phyloP scores from a whole-genome alignment of 2,888 invertebrate genomes.

The Lissonota sp. region DNA sequence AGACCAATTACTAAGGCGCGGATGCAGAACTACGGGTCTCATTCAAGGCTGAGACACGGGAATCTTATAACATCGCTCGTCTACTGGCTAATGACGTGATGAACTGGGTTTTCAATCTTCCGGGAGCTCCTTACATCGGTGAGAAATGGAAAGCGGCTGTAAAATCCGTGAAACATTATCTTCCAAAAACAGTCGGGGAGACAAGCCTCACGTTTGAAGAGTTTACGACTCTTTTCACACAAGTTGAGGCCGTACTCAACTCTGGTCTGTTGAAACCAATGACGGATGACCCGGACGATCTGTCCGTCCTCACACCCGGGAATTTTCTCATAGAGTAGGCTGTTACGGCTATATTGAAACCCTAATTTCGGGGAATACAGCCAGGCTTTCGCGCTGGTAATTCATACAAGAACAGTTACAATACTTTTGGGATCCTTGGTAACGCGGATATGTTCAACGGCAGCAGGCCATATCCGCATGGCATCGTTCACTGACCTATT shows the following conservation, averaged over 20 bases:
- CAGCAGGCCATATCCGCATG: constrained; percentile 49
- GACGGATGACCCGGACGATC: too few species aligned
- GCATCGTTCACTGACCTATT: too few species aligned
- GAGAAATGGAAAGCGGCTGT: constrained; percentile 74
- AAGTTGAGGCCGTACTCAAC: constrained; percentile 71
- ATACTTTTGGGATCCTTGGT: constrained; percentile 55
- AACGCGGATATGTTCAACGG: constrained; percentile 17
- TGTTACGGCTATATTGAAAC: constrained; percentile 66
- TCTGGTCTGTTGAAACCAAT: constrained; percentile 70
- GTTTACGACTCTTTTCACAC: constrained; percentile 66
- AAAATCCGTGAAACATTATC: too few species aligned
- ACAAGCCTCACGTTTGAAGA: constrained; percentile 70
- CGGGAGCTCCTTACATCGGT: constrained; percentile 71
- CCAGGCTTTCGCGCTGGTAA: constrained; percentile 69
- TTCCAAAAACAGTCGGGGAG: too few species aligned
- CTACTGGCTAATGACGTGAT: constrained; percentile 56
- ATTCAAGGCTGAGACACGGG: too few species aligned
- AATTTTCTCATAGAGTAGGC: constrained; percentile 71
- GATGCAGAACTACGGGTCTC: too few species aligned
- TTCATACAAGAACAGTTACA: constrained; percentile 28
- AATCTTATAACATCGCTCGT: background rate
- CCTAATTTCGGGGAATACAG: constrained; percentile 24
- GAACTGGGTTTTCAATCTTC: constrained; percentile 71
- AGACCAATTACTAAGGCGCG: too few species aligned
- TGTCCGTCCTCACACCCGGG: too few species aligned